phyloP scores from a whole-genome alignment of 1,140 invertebrate species.

The Atta texana region DNA sequence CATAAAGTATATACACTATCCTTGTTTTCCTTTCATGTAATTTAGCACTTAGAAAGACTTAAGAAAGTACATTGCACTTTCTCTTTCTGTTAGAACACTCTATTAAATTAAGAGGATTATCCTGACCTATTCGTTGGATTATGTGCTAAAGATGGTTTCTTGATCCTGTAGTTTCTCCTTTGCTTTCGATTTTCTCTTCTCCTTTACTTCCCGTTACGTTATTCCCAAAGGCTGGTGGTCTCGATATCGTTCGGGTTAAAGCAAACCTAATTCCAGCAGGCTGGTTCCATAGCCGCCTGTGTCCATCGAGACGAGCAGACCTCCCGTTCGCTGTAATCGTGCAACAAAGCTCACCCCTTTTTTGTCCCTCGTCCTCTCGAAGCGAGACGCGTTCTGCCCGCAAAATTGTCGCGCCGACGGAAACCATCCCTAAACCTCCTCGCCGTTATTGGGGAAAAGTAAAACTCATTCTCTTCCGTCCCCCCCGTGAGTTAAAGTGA shows the following conservation, averaged over 20 bases:
- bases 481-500: constrained; percentile 7
- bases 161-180: not conserved
- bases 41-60: not conserved
- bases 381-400: constrained; percentile 26
- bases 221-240: constrained; percentile 53
- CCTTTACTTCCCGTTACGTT: constrained; percentile 35
- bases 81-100: not conserved
- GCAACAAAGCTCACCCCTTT: constrained; percentile 75
- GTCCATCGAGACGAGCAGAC: constrained; percentile 68
- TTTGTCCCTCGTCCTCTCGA: not conserved
- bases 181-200: not conserved
- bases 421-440: constrained; percentile 14
- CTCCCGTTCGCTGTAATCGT: constrained; percentile 73
- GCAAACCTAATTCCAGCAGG: constrained; percentile 76
- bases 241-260: constrained; percentile 73
- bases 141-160: constrained; percentile 57
- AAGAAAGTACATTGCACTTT: not conserved
- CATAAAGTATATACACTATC: not conserved
- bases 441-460: constrained; percentile 26
- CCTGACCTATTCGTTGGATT: constrained; percentile 51
- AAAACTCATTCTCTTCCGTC: constrained; percentile 27
- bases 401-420: constrained; percentile 54
- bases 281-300: constrained; percentile 54
- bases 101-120: constrained; percentile 51
- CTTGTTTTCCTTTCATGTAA: not conserved